Base-by-base conservation (phyloP, 2,113 vertebrate genomes). In the Percopsis transmontana region DNA sequence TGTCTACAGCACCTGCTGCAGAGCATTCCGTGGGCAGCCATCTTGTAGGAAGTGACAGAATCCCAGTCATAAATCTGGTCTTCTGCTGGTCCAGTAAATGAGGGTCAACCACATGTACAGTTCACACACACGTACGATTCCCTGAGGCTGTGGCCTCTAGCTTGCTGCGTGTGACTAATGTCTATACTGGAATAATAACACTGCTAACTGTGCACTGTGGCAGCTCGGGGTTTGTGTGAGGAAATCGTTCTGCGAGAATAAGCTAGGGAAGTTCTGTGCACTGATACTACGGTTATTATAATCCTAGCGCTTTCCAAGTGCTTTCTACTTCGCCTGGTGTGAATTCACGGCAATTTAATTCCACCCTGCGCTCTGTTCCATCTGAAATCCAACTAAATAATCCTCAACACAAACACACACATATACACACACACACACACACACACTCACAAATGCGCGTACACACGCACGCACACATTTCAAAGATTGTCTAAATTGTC, bases 161-260 rank as follows among this genome's bases (percentile, higher is more conserved):
- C 40, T 60, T 66, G 72, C 68, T 54, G 62, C 42, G 68, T 73
- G 39, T 53, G 65, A 79, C 69, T 65, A 74, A 84, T 66, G 79
- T 83, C 62, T 12, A 2, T 66, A 62, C 62, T 24, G 77, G 84
- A 83, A 82, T 78, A 81, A 85, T 76, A 82, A 63, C 51, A 41
- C 50, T 51, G 66, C 68, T 88, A 85, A 86, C 80, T 86, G 74
- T 70, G 44, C 1, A 3, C 40, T 39, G 70, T 73, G 81, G 82
- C 77, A 87, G 68, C 65, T 65, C 27, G 0, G 53, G 69, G 57
- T 78, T 53, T 77, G 68, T 65, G 64, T 62, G 62, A 48, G 56
- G 20, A 81, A 70, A 58, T 55, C 15, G 16, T 5, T 19, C 53
- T 66, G 21, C 1, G 21, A 53, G 58, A 21, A 33, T 33, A 33